A percentile compares a stretch with the other conserved stretches of the same genome.
These are phyloP conservation scores for Nothocercus julius DNA, from an alignment of 2,113 vertebrate species.

Conservation along the genomic window DNA sequence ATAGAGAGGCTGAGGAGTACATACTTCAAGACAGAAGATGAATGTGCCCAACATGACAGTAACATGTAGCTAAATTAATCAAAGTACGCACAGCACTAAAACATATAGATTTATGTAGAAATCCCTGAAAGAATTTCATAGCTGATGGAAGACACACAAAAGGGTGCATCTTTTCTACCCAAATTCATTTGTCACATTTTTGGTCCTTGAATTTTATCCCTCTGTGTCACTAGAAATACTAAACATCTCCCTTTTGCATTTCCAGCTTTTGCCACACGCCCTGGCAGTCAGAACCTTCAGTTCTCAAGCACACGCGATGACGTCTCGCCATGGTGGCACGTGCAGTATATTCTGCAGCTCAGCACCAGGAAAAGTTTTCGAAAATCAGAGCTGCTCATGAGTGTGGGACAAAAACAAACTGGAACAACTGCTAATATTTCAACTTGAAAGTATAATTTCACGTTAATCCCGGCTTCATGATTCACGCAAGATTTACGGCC, in stretches of 20 bases:
- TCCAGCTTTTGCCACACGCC: not conserved
- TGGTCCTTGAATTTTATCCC: not conserved
- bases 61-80: slow-evolving; percentile 90
- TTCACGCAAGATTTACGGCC: not conserved
- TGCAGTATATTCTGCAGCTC: slow-evolving; percentile 1
- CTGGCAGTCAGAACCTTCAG: not conserved
- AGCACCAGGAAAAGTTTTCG: slow-evolving; percentile 40
- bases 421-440: slow-evolving; percentile 20
- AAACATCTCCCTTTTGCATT: slow-evolving; percentile 12
- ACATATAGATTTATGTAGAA: slow-evolving; percentile 66
- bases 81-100: slow-evolving; percentile 73
- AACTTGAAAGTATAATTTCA: slow-evolving; percentile 31
- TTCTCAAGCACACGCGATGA: not conserved
- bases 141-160: not conserved
- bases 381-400: not conserved
- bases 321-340: not conserved
- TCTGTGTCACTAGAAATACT: not conserved
- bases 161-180: not conserved
- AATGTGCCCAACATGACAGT: slow-evolving; percentile 90
- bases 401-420: slow-evolving; percentile 7
- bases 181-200: slow-evolving; percentile 31
- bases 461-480: not conserved
- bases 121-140: not conserved
- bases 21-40: slow-evolving; percentile 82
- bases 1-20: slow-evolving; percentile 84